A percentile compares a stretch with the other conserved stretches of the same genome.
Conservation (phyloP, 2,113 vertebrate species). For the Heterotis niloticus region DNA sequence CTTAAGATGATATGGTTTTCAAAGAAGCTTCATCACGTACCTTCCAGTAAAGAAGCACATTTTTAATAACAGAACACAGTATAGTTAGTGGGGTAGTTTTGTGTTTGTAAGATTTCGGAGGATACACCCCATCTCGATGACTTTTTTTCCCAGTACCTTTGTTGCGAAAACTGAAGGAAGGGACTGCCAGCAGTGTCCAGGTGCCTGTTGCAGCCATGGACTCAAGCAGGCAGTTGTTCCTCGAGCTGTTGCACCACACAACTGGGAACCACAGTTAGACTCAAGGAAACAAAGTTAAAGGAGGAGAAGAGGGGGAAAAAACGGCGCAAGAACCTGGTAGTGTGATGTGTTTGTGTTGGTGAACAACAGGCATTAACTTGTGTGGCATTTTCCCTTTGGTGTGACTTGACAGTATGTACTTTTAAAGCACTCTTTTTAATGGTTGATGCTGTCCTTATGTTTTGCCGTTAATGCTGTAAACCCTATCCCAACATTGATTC, state of each 20-base stretch:
- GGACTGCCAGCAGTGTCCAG: background rate
- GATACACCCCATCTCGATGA: constrained; percentile 1
- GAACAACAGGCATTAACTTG: constrained; percentile 23
- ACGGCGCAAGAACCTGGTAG: background rate
- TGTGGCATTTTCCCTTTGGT: constrained; percentile 49
- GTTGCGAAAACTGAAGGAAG: constrained; percentile 4
- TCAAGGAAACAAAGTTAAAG: background rate
- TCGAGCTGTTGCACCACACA: background rate
- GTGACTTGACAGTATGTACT: constrained; percentile 51
- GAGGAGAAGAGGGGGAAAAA: background rate
- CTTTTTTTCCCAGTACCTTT: background rate
- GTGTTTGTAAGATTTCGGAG: background rate
- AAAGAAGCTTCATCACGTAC: background rate
- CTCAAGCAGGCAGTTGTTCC: background rate
- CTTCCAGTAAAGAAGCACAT: constrained; percentile 19
- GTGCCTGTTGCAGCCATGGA: background rate
- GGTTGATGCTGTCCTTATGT: constrained; percentile 21
- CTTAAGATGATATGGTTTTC: constrained; percentile 8
- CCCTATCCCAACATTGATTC: background rate
- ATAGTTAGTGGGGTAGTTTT: background rate
- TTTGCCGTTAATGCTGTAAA: constrained; percentile 18
- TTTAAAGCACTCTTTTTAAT: constrained; percentile 28
- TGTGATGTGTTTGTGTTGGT: constrained; percentile 13
- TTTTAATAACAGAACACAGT: constrained; percentile 12
- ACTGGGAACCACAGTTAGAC: background rate